Conservation (phyloP, 2,888 invertebrate genomes). For the Seladonia tumulorum region DNA sequence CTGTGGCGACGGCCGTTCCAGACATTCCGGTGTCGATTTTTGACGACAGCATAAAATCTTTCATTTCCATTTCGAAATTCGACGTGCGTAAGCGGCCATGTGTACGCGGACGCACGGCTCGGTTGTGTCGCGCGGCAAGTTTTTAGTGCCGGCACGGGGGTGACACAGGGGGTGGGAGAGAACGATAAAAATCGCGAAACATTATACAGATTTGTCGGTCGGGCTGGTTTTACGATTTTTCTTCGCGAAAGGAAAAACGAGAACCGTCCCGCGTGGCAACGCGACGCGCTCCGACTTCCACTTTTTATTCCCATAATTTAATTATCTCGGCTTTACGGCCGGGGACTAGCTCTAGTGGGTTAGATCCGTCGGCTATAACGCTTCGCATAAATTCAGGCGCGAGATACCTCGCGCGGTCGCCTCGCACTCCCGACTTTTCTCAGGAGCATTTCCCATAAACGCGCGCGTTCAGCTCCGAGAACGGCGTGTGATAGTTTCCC, state of each 20-base stretch:
- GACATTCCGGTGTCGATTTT: constrained; percentile 56
- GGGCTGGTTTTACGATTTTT: constrained; percentile 83
- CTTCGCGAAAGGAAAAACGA: constrained; percentile 71
- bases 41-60: constrained; percentile 70
- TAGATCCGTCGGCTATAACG: constrained; percentile 76
- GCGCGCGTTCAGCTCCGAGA: constrained; percentile 57
- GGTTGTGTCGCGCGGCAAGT: constrained; percentile 36
- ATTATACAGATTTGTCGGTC: constrained; percentile 84
- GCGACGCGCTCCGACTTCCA: constrained; percentile 42
- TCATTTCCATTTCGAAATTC: constrained; percentile 73
- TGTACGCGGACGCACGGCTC: constrained; percentile 38
- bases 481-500: constrained; percentile 23
- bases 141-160: constrained; percentile 59
- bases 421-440: constrained; percentile 61
- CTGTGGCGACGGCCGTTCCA: constrained; percentile 39
- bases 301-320: constrained; percentile 82
- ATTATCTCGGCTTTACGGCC: constrained; percentile 81
- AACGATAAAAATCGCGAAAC: constrained; percentile 83
- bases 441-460: constrained; percentile 74
- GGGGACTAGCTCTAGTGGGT: constrained; percentile 77
- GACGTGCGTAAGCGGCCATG: constrained; percentile 62
- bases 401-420: constrained; percentile 76
- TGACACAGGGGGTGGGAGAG: constrained; percentile 57
- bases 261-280: constrained; percentile 32
- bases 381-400: constrained; percentile 77